Evolutionary conservation across 2,888 invertebrate genomes (phyloP).

Genomic region (Clepsis dumicolana): DNA sequence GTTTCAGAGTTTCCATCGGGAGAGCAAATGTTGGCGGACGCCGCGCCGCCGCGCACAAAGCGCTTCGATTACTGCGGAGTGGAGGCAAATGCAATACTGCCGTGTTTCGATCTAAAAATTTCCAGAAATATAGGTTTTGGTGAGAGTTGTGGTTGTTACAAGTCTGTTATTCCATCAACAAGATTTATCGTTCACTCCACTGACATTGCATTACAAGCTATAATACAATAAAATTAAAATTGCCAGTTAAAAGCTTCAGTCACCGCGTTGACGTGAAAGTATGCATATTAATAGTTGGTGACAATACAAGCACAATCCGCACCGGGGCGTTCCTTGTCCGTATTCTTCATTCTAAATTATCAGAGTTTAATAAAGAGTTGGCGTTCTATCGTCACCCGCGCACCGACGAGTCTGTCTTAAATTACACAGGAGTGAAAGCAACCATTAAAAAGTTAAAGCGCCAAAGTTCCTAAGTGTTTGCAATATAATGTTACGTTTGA

Average conservation of each 20-base stretch:
- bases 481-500: constrained; percentile 10
- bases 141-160: too few species aligned
- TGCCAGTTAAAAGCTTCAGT: too few species aligned
- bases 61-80: neutral
- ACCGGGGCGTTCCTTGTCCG: too few species aligned
- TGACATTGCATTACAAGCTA: too few species aligned
- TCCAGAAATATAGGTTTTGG: too few species aligned
- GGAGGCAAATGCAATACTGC: neutral
- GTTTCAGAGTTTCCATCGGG: constrained; percentile 4
- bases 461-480: neutral
- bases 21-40: constrained; percentile 13
- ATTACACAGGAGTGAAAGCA: constrained; percentile 6
- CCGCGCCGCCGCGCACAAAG: neutral
- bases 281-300: too few species aligned
- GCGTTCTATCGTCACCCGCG: neutral
- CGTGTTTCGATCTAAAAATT: too few species aligned
- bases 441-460: constrained; percentile 7
- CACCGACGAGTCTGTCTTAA: neutral
- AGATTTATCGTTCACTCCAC: too few species aligned
- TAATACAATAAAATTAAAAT: too few species aligned
- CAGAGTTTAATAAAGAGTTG: neutral
- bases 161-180: too few species aligned
- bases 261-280: too few species aligned
- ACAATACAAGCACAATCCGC: too few species aligned
- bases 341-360: neutral